Evolutionary conservation across 2,888 invertebrate genomes (phyloP), one percentile per base, ranked within the genome.

Genomic region (Heteropelma amictum): DNA sequence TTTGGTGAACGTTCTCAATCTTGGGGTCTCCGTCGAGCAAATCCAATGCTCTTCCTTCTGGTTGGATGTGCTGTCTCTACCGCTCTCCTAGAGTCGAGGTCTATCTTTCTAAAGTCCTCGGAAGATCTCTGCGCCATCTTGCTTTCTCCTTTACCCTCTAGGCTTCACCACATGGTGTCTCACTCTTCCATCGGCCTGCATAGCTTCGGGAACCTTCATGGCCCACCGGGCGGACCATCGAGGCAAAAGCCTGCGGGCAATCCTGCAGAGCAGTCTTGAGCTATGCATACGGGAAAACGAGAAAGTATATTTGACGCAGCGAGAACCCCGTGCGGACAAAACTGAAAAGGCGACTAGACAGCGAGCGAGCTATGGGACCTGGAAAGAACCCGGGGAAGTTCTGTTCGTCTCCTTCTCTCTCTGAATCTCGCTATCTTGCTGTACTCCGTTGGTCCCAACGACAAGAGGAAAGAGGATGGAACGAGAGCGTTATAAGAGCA

Each of bases 91-190:
- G 14, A 28, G 28, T 28, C 14, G 26, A 17, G 7, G 7, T 42
- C 17, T 42, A 1, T 40, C 17, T 14, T n/a, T 12, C 17, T 17
- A 6, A 0, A 10, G 5, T 17, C 10, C n/a, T 58, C 21, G 5
- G 51, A 7, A 28, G 51, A 51, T 21, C 54, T 54, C 54, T 33
- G 21, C 12, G n/a, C 30, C 17, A 17, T 38, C 14, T 40, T 21
- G 56, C 40, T 40, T 58, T 14, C 3, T 38, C 5, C 38, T 33
- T 61, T 33, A 6, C 61, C 38, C 33, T 51, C 51, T n/a, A 6
- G 56, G 33, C 19, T n/a, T 76, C 78, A 61, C 77, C 65, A 73
- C 63, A 74, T 76, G 79, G 69, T 76, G 77, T 63, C 51, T 45
- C 40, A 49, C 60, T 49, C 54, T 51, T 30, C 65, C 69, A 40